These are phyloP conservation scores for Steinernema carpocapsae DNA, from an alignment of 2,888 invertebrate species.

Conservation along the genomic window DNA sequence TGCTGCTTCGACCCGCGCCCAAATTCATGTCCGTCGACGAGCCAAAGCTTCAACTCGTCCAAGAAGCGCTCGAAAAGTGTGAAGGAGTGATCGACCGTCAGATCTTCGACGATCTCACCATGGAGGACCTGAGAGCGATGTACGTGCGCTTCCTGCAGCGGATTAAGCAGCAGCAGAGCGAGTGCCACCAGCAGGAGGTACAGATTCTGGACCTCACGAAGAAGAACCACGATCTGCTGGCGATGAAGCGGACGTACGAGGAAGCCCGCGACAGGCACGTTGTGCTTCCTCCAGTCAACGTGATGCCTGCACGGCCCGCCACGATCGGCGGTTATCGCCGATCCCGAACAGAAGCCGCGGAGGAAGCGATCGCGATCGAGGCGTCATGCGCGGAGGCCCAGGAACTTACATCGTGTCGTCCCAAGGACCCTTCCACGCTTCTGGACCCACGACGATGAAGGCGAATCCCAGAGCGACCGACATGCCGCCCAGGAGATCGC, in stretches of 20 bases:
- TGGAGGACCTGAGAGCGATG: constrained; percentile 59
- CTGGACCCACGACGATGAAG: constrained; percentile 10
- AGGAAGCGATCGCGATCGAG: neutral
- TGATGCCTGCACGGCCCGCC: constrained; percentile 9
- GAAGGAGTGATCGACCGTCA: constrained; percentile 35
- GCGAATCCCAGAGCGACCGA: constrained; percentile 26
- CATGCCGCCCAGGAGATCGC: constrained; percentile 17
- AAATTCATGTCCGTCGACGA: constrained; percentile 38
- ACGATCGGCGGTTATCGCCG: constrained; percentile 38
- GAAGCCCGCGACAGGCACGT: constrained; percentile 44
- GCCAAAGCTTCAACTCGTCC: constrained; percentile 1
- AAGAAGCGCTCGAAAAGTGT: neutral
- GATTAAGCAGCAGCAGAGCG: constrained; percentile 43
- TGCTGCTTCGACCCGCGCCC: constrained; percentile 13
- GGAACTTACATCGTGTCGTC: constrained; percentile 25
- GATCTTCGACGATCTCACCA: constrained; percentile 44
- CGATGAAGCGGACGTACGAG: constrained; percentile 50
- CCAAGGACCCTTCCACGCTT: neutral
- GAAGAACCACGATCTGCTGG: constrained; percentile 46
- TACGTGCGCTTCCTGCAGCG: constrained; percentile 51
- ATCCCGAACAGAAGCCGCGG: constrained; percentile 4
- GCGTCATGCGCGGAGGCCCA: neutral
- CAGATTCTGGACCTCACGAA: constrained; percentile 50
- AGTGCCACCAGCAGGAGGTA: constrained; percentile 48
- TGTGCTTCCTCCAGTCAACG: neutral